Evolutionary conservation across 2,888 invertebrate genomes (phyloP), one percentile per base, ranked within the genome.

Genomic region (Chamaedrilus cognettii): DNA sequence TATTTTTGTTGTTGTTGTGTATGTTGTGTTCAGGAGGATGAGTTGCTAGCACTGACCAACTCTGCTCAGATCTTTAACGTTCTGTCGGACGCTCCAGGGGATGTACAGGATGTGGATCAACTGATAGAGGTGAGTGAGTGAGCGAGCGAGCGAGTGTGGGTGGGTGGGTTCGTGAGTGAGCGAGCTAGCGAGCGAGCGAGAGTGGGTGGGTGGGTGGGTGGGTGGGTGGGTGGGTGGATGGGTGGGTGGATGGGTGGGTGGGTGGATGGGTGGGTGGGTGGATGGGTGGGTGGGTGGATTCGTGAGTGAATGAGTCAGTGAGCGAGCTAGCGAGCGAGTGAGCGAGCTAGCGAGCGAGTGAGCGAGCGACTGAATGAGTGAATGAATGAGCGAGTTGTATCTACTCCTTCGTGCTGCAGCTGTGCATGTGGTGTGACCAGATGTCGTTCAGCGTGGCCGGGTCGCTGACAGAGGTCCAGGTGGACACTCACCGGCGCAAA

Each of bases 1-100:
- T 11, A 59, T 32, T 34, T 60, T 60, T 50, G 23, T 32, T 28
- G 28, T 50, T 28, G 19, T 51, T 15, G n/a, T n/a, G n/a, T n/a
- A n/a, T n/a, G n/a, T n/a, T n/a, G n/a, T n/a, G n/a, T n/a, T n/a
- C 71, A 85, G 87, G 94, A 93, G 80, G 87, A 88, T 7, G 90
- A 93, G 79, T 87, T 98, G 65, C 90, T 90, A 75, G 88, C 89
- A 74, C 87, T 95, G 74, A 94, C 96, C 78, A 96, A 96, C 85
- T 96, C 97, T 0, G 97, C 97, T 15, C 95, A 96, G 86, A 96
- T 99, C 79, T 99, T 99, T 84, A 98, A 97, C 85, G 93, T 94
- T 2, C 86, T 99, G 1, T 96, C 96, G 26, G 95, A 96, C 82
- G 93, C 97, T 79, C 98, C 98, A 51, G 93, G 94, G 1, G 82